A percentile compares a stretch with the other conserved stretches of the same genome.
Conservation (phyloP, 2,888 invertebrate genomes). For the Papilio elwesi region DNA sequence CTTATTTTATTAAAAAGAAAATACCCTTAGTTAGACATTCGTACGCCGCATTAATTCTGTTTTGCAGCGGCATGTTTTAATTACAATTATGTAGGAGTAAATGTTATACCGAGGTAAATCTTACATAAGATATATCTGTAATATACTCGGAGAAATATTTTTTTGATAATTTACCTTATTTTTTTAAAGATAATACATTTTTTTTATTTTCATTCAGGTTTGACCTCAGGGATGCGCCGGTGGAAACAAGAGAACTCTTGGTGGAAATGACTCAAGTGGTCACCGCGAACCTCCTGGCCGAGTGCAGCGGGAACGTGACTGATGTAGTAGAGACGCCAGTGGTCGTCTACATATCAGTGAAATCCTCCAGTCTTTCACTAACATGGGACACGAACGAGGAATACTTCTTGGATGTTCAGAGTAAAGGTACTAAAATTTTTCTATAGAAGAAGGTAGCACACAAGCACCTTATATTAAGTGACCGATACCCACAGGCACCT, state of each 20-base stretch:
- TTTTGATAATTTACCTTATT: too few species aligned
- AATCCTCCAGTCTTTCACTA: slow-evolving; percentile 75
- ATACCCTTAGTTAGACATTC: not conserved
- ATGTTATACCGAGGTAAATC: slow-evolving; percentile 36
- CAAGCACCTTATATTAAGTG: too few species aligned
- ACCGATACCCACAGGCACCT: too few species aligned
- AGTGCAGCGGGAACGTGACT: slow-evolving; percentile 80
- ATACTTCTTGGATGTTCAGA: slow-evolving; percentile 85
- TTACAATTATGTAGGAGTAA: slow-evolving; percentile 23
- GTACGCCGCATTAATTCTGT: slow-evolving; percentile 9
- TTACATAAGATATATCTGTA: slow-evolving; percentile 9
- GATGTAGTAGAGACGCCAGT: slow-evolving; percentile 78
- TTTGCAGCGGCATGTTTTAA: slow-evolving; percentile 5
- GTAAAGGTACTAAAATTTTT: slow-evolving; percentile 72
- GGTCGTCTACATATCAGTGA: slow-evolving; percentile 83
- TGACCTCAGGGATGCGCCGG: slow-evolving; percentile 77
- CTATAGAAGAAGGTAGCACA: too few species aligned
- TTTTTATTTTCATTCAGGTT: slow-evolving; percentile 63
- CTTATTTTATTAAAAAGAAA: not conserved
- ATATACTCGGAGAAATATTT: not conserved
- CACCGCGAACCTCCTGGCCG: slow-evolving; percentile 82
- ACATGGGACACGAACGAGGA: slow-evolving; percentile 89
- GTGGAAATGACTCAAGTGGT: slow-evolving; percentile 83
- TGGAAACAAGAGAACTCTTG: slow-evolving; percentile 77
- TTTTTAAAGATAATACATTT: too few species aligned